Evolutionary conservation across 2,797 vertebrate species (phyloP).

Genomic region (Gymnodraco acuticeps): DNA sequence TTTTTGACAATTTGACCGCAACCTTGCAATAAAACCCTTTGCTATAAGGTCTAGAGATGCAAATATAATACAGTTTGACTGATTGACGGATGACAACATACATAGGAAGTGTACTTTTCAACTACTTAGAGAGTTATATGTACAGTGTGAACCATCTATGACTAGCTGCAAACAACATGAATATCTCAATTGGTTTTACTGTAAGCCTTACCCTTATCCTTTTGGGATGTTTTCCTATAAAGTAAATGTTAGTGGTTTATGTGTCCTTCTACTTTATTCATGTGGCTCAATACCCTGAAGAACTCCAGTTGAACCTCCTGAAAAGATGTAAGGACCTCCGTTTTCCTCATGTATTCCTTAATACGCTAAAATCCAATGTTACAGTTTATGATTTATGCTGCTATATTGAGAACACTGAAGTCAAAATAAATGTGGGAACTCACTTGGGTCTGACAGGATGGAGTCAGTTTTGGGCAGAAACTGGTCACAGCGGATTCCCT

Average conservation of each 20-base stretch:
- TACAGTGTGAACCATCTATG: background rate
- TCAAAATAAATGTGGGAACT: constrained; percentile 57
- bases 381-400: background rate
- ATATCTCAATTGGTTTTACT: too few relatives aligned
- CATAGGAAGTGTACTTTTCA: background rate
- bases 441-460: constrained; percentile 98
- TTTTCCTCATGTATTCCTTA: constrained; percentile 6
- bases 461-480: constrained; percentile 99
- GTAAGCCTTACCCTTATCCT: too few relatives aligned
- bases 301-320: constrained; percentile 9
- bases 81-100: background rate
- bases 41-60: background rate
- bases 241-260: too few relatives aligned
- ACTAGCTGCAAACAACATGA: background rate
- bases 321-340: background rate
- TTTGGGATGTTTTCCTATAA: too few relatives aligned
- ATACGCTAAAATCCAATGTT: background rate
- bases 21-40: background rate
- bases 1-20: background rate
- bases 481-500: constrained; percentile 98
- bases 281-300: background rate
- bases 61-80: too few relatives aligned
- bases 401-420: background rate
- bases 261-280: background rate
- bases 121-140: background rate